A percentile compares a stretch with the other conserved stretches of the same genome.
phyloP scores from a whole-genome alignment of 1,140 invertebrate genomes.

The Drosophila nigromelanica region DNA sequence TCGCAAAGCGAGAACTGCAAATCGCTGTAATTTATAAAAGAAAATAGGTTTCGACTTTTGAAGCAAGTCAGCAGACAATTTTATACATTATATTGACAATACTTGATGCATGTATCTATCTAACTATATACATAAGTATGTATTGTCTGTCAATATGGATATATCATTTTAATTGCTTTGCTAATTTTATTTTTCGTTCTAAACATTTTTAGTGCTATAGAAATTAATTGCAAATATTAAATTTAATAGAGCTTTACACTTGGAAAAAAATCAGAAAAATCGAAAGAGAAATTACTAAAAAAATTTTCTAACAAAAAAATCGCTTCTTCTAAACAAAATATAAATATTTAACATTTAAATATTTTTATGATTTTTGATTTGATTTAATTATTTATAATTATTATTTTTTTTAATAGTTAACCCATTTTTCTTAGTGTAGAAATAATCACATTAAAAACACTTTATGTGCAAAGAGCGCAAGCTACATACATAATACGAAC shows the following conservation, averaged over 20 bases:
- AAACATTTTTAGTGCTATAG: neutral
- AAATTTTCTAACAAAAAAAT: too few relatives aligned
- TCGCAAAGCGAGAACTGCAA: constrained; percentile 3
- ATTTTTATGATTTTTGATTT: too few relatives aligned
- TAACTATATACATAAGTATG: neutral
- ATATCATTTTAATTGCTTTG: constrained; percentile 12
- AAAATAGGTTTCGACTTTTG: constrained; percentile 41
- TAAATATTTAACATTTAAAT: too few relatives aligned
- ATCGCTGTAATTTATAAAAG: constrained; percentile 23
- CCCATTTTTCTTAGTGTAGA: too few relatives aligned
- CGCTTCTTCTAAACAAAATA: too few relatives aligned
- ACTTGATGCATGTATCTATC: neutral
- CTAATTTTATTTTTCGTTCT: neutral
- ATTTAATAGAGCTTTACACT: neutral
- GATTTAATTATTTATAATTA: too few relatives aligned
- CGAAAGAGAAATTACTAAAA: too few relatives aligned
- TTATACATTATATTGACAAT: constrained; percentile 14
- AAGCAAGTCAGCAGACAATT: constrained; percentile 20
- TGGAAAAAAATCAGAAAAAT: neutral
- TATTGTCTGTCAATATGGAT: neutral
- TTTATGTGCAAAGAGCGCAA: too few relatives aligned
- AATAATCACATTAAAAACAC: too few relatives aligned
- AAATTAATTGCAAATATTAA: neutral
- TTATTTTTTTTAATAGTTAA: too few relatives aligned
- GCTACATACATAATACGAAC: too few relatives aligned